Evolutionary conservation across 2,113 vertebrate species (phyloP).

Genomic region (Pollachius pollachius): DNA sequence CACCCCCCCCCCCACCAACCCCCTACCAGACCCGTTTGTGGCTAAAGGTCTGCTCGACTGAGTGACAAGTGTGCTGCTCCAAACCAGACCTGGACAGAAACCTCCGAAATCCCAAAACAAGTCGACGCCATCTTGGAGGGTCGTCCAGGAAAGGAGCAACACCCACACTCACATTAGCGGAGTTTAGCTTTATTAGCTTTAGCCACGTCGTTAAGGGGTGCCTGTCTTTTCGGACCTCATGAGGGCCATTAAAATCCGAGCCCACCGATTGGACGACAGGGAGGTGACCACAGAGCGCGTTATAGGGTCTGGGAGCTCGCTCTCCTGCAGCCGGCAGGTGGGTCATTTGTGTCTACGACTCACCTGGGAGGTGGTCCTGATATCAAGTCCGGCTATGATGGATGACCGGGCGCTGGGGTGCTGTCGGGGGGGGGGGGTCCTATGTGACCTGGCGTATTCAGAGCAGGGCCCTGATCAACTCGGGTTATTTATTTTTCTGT

Average conservation of each 20-base stretch:
- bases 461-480: conserved; percentile 30
- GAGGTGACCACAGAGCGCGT: conserved; percentile 50
- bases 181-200: not conserved
- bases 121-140: too few species aligned
- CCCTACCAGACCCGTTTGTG: conserved; percentile 17
- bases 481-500: conserved; percentile 26
- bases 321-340: conserved; percentile 68
- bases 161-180: not conserved
- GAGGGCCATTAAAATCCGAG: too few species aligned
- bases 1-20: conserved; percentile 38
- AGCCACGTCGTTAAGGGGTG: too few species aligned
- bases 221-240: too few species aligned
- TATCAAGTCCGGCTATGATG: conserved; percentile 69
- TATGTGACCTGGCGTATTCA: conserved; percentile 27
- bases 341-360: conserved; percentile 72
- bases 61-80: not conserved
- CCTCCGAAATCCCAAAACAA: too few species aligned
- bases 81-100: not conserved
- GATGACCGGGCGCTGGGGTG: conserved; percentile 63
- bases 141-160: too few species aligned
- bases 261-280: conserved; percentile 22
- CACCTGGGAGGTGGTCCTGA: conserved; percentile 62
- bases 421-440: conserved; percentile 45
- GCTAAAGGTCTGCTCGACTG: too few species aligned
- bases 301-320: conserved; percentile 61